Base-by-base conservation (phyloP, 2,113 vertebrate genomes). In the Cebidichthys violaceus region DNA sequence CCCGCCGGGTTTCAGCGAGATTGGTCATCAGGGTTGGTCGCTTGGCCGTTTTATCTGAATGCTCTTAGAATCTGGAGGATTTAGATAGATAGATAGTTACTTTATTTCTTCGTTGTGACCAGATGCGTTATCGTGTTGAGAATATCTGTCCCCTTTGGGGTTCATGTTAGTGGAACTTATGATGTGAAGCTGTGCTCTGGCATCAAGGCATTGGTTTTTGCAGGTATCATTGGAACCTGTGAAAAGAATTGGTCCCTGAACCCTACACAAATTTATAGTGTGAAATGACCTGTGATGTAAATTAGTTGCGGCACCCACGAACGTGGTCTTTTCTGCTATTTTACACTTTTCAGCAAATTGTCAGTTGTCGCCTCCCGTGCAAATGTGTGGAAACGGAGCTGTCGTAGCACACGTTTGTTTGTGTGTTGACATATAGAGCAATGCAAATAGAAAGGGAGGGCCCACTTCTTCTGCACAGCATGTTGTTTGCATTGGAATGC, bases 1-100 rank as follows among this genome's bases (percentile, higher is more conserved):
- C 75, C 75, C 41, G 31, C 62, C 20, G 5, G 52, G 69, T n/a
- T 11, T 78, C 18, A 41, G 27, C 2, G 17, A 57, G 50, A 74
- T 77, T 71, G 62, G 76, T 80, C n/a, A 67, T 71, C 33, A 24
- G 24, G 4, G 45, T 50, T 24, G 52, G 59, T 61, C 15, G n/a
- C 41, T 2, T 5, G 43, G 50, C 41, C n/a, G n/a, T 81, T 65
- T 87, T 33, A 57, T 41, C 22, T 61, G 29, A 41, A 47, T 67
- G 37, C 39, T n/a, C 22, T n/a, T 17, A 4, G 60, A 59, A 57
- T 43, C 66, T 10, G 54, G 45, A 43, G 11, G 22, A 62, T 57
- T n/a, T n/a, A n/a, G n/a, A n/a, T n/a, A n/a, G n/a, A n/a, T n/a
- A n/a, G n/a, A n/a, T n/a, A n/a, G n/a, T n/a, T n/a, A n/a, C n/a